These are phyloP conservation scores for Pelmatolapia mariae DNA, from an alignment of 2,113 vertebrate genomes.

Conservation along the genomic window DNA sequence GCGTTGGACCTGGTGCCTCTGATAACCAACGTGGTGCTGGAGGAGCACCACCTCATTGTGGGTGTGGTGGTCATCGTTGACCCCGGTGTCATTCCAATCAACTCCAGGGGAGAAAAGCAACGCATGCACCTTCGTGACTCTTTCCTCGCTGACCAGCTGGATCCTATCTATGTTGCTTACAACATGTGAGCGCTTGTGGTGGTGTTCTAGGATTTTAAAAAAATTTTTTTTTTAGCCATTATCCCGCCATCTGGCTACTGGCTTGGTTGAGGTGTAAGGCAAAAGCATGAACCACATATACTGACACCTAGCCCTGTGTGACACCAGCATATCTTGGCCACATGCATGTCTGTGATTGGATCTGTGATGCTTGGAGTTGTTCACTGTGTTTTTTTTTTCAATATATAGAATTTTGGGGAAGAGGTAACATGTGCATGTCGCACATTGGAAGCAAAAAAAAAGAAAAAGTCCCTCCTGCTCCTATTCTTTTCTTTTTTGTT, in stretches of 20 bases:
- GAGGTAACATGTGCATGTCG: neutral
- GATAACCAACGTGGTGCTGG: slow-evolving; percentile 94
- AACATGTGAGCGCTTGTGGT: slow-evolving; percentile 83
- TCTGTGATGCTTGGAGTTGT: slow-evolving; percentile 33
- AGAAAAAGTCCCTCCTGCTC: neutral
- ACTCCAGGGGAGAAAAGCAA: slow-evolving; percentile 96
- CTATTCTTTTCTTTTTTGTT: neutral
- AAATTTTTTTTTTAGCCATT: neutral
- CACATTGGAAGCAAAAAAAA: neutral
- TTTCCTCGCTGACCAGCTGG: slow-evolving; percentile 93
- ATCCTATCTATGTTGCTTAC: slow-evolving; percentile 97
- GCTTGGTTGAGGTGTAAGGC: slow-evolving; percentile 5
- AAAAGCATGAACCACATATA: slow-evolving; percentile 19
- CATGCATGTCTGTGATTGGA: slow-evolving; percentile 52
- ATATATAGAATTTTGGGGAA: slow-evolving; percentile 13
- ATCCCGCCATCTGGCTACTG: neutral
- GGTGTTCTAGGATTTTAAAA: neutral
- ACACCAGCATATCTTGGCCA: slow-evolving; percentile 55
- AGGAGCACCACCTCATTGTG: slow-evolving; percentile 95
- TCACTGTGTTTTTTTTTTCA: slow-evolving; percentile 55
- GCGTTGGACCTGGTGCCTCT: slow-evolving; percentile 94
- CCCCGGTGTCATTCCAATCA: slow-evolving; percentile 95
- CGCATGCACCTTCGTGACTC: slow-evolving; percentile 98
- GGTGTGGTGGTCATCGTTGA: slow-evolving; percentile 97
- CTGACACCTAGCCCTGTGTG: slow-evolving; percentile 14